A percentile compares a stretch with the other conserved stretches of the same genome.
Conservation (phyloP, 2,888 invertebrate genomes). For the Idaea biselata region DNA sequence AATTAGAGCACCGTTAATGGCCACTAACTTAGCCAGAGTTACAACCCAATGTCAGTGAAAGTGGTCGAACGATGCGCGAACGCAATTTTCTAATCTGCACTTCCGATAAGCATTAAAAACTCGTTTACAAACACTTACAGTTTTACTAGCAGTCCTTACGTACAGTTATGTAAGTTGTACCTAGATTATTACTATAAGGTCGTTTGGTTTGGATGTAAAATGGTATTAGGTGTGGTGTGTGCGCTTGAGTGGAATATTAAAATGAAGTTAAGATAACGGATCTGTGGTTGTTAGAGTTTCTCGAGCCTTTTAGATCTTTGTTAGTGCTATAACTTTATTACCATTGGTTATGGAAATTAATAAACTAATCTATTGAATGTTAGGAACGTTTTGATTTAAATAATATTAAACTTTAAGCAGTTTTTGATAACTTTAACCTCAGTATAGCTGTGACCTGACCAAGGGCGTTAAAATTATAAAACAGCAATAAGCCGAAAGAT, state of each 20-base stretch:
- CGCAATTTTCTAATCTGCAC: conserved; percentile 61
- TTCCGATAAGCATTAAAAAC: conserved; percentile 45
- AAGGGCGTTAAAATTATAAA: no score
- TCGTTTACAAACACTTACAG: conserved; percentile 26
- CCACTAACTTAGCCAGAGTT: not conserved
- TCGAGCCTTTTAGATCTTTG: not conserved
- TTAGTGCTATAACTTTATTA: not conserved
- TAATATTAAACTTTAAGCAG: no score
- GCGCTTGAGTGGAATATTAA: not conserved
- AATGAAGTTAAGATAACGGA: not conserved
- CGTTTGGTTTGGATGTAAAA: not conserved
- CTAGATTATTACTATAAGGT: not conserved
- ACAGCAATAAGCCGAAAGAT: no score
- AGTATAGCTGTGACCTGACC: no score
- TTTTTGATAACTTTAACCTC: no score
- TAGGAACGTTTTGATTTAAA: no score
- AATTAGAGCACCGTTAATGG: not conserved
- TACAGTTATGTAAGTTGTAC: conserved; percentile 18
- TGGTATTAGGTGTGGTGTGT: not conserved
- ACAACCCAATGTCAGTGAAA: conserved; percentile 64
- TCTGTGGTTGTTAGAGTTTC: not conserved
- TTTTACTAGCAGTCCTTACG: conserved; percentile 20
- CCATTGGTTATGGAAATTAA: not conserved
- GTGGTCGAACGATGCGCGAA: conserved; percentile 50
- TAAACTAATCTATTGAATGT: not conserved